Evolutionary conservation across 2,797 vertebrate species (phyloP).

Genomic region (Vultur gryphus): DNA sequence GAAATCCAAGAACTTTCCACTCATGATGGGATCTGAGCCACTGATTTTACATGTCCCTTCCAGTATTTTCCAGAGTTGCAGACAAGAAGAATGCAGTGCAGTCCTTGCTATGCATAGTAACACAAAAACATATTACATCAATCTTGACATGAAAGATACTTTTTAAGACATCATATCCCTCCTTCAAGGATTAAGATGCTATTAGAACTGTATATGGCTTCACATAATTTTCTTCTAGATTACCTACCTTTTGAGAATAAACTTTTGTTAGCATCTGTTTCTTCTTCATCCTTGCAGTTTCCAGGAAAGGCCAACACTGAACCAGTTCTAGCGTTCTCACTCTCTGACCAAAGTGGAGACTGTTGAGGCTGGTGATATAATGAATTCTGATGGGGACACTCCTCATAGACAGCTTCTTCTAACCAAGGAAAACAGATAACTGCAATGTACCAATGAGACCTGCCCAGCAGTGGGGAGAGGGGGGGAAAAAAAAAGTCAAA

Average conservation of each 20-base stretch:
- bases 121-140: not conserved
- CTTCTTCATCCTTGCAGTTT: not conserved
- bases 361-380: not conserved
- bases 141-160: not conserved
- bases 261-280: not conserved
- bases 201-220: not conserved
- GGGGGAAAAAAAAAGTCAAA: rapidly evolving
- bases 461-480: slow-evolving; percentile 36
- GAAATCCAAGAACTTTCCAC: not conserved
- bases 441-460: slow-evolving; percentile 95
- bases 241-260: slow-evolving; percentile 11
- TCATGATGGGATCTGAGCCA: not conserved
- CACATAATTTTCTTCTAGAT: not conserved
- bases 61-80: not conserved
- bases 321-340: not conserved
- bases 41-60: not conserved
- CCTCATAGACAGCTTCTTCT: slow-evolving; percentile 76
- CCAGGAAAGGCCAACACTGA: slow-evolving; percentile 26
- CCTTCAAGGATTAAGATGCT: not conserved
- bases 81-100: not conserved
- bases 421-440: slow-evolving; percentile 94
- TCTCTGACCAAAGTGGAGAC: not conserved
- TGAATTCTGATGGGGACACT: slow-evolving; percentile 21
- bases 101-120: not conserved
- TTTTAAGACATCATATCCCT: not conserved